Evolutionary conservation across 1,140 invertebrate species (phyloP), one percentile per base, ranked within the genome.

Genomic region (Drosophila hydei): DNA sequence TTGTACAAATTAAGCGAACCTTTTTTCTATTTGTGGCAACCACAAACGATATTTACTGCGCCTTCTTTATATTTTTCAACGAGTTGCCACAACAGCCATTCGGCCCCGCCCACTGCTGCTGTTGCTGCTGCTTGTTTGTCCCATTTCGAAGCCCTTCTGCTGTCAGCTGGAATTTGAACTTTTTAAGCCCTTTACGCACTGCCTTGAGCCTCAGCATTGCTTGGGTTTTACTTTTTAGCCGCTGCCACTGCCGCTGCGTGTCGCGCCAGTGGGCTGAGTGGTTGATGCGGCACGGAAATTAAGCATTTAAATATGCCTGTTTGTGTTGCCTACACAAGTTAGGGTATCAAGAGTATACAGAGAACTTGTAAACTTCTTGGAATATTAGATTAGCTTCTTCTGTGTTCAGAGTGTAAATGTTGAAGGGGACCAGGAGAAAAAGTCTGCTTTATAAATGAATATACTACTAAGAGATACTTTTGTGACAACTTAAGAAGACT

Each of bases 1-100:
- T 88, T 88, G 83, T 88, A 88, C 83, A 88, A 88, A 88, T 88
- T 88, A 88, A 88, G 83, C 78, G 84, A 78, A 88, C 83, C 84
- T 87, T 88, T 88, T 61, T 73, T 88, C 78, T 88, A 81, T 87
- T 88, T 87, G 74, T 87, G 64, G 65, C 75, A 88, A 79, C 83
- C 83, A 79, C 84, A 89, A 88, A 83, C 84, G 84, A 77, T 88
- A 89, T 88, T 83, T 88, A 79, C 78, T 73, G 75, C 71, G 69
- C 58, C 38, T 59, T 68, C 71, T 74, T 72, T 75, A 56, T 72
- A 54, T 47, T 43, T 45, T n/a, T 51, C 58, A 79, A 71, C 75
- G 67, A 69, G 64, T 75, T 83, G 51, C 36, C 40, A n/a, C 27
- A 33, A n/a, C n/a, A 55, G 23, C 1, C n/a, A 9, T 3, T 21